A percentile compares a stretch with the other conserved stretches of the same genome.
phyloP scores from a whole-genome alignment of 2,113 vertebrate genomes.

The Austrofundulus limnaeus region DNA sequence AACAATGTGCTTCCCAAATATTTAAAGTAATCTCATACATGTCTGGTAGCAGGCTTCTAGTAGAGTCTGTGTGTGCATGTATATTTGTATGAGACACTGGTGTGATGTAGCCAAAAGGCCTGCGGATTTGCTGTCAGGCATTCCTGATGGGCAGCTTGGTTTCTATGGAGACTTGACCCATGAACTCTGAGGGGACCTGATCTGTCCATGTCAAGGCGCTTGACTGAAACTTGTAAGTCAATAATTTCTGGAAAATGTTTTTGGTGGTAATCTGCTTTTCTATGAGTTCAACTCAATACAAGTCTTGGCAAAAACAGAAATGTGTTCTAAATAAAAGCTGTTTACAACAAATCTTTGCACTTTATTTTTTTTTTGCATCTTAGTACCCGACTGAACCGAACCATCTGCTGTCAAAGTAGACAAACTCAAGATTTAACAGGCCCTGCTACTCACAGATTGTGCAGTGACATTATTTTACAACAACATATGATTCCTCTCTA shows the following conservation, averaged over 20 bases:
- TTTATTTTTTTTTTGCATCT: conserved; percentile 21
- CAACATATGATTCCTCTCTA: conserved; percentile 51
- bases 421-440: conserved; percentile 30
- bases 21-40: conserved; percentile 69
- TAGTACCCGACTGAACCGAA: conserved; percentile 33
- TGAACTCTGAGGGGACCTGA: conserved; percentile 49
- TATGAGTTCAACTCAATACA: not conserved
- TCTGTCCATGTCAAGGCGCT: conserved; percentile 40
- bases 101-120: conserved; percentile 74
- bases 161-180: conserved; percentile 69
- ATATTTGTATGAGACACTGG: conserved; percentile 40
- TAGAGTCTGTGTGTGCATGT: conserved; percentile 38
- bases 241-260: too few relatives aligned
- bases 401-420: conserved; percentile 36
- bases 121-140: conserved; percentile 73
- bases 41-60: conserved; percentile 57
- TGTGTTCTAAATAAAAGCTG: not conserved
- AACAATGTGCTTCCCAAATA: conserved; percentile 73
- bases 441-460: conserved; percentile 44
- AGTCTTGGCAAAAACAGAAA: not conserved
- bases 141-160: conserved; percentile 76
- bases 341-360: conserved; percentile 26
- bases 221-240: conserved; percentile 21
- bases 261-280: too few relatives aligned
- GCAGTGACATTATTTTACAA: conserved; percentile 45